phyloP scores from a whole-genome alignment of 2,888 invertebrate genomes.

The Drepana falcataria region DNA sequence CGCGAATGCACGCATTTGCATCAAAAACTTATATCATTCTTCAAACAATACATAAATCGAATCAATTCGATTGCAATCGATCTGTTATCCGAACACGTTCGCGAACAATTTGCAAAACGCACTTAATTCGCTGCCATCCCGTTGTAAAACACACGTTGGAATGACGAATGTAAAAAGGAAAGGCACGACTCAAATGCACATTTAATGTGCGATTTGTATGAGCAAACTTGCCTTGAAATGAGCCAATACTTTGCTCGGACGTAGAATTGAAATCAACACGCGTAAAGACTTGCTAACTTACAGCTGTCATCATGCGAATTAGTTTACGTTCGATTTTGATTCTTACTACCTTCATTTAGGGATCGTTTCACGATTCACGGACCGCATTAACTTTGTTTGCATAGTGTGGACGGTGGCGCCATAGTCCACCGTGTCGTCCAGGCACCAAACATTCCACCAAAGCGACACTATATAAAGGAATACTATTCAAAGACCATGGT shows the following conservation, averaged over 20 bases:
- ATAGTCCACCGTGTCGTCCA: conserved; percentile 42
- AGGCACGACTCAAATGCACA: conserved; percentile 51
- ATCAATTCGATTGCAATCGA: conserved; percentile 20
- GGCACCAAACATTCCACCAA: conserved; percentile 22
- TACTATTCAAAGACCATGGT: neutral
- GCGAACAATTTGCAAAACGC: conserved; percentile 56
- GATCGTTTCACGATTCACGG: conserved; percentile 1
- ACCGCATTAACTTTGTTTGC: too few relatives aligned
- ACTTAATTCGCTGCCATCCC: conserved; percentile 57
- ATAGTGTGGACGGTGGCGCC: conserved; percentile 52
- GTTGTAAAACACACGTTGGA: conserved; percentile 58
- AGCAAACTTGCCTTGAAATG: conserved; percentile 46
- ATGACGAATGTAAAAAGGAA: conserved; percentile 73
- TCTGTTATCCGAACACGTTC: conserved; percentile 45
- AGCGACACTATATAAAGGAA: neutral
- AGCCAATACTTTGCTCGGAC: conserved; percentile 53
- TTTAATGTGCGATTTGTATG: conserved; percentile 67
- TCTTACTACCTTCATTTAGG: conserved; percentile 12
- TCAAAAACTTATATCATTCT: conserved; percentile 7
- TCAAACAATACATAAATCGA: conserved; percentile 30
- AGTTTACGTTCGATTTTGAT: neutral
- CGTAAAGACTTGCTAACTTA: conserved; percentile 37
- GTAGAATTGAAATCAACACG: conserved; percentile 48
- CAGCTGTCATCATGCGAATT: conserved; percentile 6
- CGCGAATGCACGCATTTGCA: neutral